A percentile compares a stretch with the other conserved stretches of the same genome.
These are phyloP conservation scores for Amphipyra berbera DNA, from an alignment of 2,888 invertebrate genomes.

Conservation along the genomic window DNA sequence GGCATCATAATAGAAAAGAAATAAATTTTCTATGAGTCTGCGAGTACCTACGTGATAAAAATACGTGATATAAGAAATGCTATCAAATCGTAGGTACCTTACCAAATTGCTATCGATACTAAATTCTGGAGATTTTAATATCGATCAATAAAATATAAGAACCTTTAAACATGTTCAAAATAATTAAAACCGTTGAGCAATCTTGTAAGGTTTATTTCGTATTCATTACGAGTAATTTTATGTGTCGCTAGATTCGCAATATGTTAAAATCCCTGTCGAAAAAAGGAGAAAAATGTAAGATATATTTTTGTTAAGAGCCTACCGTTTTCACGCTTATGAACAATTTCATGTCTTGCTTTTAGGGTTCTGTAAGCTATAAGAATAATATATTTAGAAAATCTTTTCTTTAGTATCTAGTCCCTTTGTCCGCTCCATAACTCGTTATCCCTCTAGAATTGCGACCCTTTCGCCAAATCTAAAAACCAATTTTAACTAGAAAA, in stretches of 20 bases:
- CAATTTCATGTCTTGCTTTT: constrained; percentile 40
- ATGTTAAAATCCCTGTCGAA: constrained; percentile 36
- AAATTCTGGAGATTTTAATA: constrained; percentile 11
- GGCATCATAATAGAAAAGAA: constrained; percentile 41
- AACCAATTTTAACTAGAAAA: constrained; percentile 5
- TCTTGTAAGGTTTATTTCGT: constrained; percentile 25
- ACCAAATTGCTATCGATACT: constrained; percentile 9
- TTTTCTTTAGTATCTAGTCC: not conserved
- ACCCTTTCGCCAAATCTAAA: constrained; percentile 2
- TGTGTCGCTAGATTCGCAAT: constrained; percentile 36
- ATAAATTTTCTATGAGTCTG: constrained; percentile 43
- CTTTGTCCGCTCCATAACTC: constrained; percentile 1
- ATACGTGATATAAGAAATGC: constrained; percentile 24
- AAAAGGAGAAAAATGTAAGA: constrained; percentile 28
- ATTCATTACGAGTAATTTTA: constrained; percentile 40
- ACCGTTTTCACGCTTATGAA: constrained; percentile 51
- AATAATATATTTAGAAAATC: constrained; percentile 5
- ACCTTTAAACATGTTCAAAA: constrained; percentile 1
- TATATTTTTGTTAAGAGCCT: constrained; percentile 39
- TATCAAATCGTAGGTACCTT: constrained; percentile 24
- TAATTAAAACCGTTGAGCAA: constrained; percentile 19
- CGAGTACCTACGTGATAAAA: constrained; percentile 28
- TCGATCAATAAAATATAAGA: not conserved
- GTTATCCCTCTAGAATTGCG: constrained; percentile 7
- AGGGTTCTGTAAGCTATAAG: constrained; percentile 14